Evolutionary conservation across 2,113 vertebrate genomes (phyloP).

Genomic region (Atractosteus spatula): DNA sequence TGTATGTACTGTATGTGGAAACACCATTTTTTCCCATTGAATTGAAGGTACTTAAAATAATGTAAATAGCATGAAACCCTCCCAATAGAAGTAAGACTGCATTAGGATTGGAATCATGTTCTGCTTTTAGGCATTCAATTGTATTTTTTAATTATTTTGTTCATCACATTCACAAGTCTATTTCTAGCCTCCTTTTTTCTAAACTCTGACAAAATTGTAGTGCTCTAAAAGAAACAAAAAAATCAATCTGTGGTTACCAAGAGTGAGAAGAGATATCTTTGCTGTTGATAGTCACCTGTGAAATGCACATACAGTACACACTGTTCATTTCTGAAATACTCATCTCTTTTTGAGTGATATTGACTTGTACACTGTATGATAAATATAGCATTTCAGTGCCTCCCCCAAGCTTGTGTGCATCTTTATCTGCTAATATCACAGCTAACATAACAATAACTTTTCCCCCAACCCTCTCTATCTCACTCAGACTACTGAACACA

Average conservation of each 20-base stretch:
- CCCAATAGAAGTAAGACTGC: too few relatives aligned
- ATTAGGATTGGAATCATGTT: too few relatives aligned
- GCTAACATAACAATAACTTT: neutral
- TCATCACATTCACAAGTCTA: neutral
- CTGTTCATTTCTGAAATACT: neutral
- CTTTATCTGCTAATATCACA: neutral
- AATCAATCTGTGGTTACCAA: too few relatives aligned
- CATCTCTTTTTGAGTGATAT: neutral
- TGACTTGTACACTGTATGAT: constrained; percentile 4
- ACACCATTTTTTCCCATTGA: too few relatives aligned
- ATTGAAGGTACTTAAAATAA: too few relatives aligned
- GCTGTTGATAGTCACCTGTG: neutral
- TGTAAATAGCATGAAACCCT: too few relatives aligned
- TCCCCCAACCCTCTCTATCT: neutral
- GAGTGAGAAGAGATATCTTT: neutral
- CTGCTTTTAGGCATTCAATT: too few relatives aligned
- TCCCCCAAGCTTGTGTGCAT: neutral
- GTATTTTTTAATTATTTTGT: too few relatives aligned
- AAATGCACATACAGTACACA: neutral
- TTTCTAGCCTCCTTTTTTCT: too few relatives aligned
- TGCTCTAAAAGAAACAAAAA: too few relatives aligned
- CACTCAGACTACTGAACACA: neutral
- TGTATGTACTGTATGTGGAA: too few relatives aligned
- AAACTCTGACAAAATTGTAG: too few relatives aligned
- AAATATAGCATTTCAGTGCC: neutral